A percentile compares a stretch with the other conserved stretches of the same genome.
Conservation (phyloP, 2,888 invertebrate genomes). For the Clitarchus hookeri region DNA sequence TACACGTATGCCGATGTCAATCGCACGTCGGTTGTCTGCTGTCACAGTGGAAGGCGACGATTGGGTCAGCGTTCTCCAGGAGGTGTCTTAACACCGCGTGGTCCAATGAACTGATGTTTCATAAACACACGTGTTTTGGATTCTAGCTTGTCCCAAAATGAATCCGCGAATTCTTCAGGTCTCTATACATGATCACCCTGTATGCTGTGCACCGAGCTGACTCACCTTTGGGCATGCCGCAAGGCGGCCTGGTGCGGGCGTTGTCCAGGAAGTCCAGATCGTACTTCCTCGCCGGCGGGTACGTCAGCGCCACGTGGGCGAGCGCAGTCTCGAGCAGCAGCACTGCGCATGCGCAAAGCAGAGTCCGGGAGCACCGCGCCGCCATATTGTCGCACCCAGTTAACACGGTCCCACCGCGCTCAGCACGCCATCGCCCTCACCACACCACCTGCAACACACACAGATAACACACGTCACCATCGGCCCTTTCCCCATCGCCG, state of each 20-base stretch:
- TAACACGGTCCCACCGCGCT: neutral
- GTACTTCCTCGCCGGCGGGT: slow-evolving; percentile 85
- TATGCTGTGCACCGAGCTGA: slow-evolving; percentile 31
- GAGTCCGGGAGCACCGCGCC: slow-evolving; percentile 28
- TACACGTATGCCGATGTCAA: too few species aligned
- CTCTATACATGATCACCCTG: too few species aligned
- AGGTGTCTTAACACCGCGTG: too few species aligned
- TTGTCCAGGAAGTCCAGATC: slow-evolving; percentile 93
- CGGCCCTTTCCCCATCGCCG: too few species aligned
- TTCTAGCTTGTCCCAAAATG: too few species aligned
- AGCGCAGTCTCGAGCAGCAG: neutral
- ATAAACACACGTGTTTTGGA: too few species aligned
- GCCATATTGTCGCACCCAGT: neutral
- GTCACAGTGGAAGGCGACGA: too few species aligned
- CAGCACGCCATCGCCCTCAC: neutral
- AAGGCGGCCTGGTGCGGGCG: slow-evolving; percentile 85
- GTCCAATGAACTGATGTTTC: too few species aligned
- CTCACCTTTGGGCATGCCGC: slow-evolving; percentile 94
- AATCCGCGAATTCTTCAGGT: too few species aligned
- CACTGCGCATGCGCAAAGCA: slow-evolving; percentile 20
- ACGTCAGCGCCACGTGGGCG: slow-evolving; percentile 83
- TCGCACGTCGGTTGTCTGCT: too few species aligned
- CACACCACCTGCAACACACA: neutral
- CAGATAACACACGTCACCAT: neutral
- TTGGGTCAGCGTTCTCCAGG: too few species aligned